Evolutionary conservation across 2,888 invertebrate species (phyloP).

Genomic region (Oligia strigilis): DNA sequence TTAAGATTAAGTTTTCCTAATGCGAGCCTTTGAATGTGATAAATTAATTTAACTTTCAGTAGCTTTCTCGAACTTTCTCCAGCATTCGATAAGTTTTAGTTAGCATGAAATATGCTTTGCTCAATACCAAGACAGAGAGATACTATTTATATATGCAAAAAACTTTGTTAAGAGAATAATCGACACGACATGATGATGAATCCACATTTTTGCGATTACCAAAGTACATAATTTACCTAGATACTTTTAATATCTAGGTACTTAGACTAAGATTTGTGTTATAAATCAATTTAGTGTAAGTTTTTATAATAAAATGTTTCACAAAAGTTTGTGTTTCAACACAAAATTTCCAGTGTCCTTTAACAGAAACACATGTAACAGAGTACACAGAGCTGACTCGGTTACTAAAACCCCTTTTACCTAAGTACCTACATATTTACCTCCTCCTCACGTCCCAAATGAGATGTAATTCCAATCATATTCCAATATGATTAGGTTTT

Average conservation of each 20-base stretch:
- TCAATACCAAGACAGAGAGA: constrained; percentile 19
- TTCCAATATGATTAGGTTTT: constrained; percentile 56
- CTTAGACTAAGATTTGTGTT: constrained; percentile 33
- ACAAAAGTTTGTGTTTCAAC: background rate
- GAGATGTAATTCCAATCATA: constrained; percentile 47
- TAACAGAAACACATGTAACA: too few relatives aligned
- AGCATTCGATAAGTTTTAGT: constrained; percentile 23
- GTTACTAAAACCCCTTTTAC: background rate
- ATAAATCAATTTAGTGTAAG: constrained; percentile 31
- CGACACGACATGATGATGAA: background rate
- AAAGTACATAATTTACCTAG: background rate
- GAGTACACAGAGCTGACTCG: background rate
- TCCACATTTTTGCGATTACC: background rate
- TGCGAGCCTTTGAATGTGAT: constrained; percentile 30
- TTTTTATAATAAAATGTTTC: constrained; percentile 29
- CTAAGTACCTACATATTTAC: background rate
- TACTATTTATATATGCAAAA: constrained; percentile 1
- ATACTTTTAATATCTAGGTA: background rate
- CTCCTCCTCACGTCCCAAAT: constrained; percentile 20
- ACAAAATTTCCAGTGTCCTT: background rate
- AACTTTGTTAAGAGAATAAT: background rate
- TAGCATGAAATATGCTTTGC: constrained; percentile 25
- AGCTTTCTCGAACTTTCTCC: constrained; percentile 12
- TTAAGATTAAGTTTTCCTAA: constrained; percentile 23
- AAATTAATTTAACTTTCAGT: constrained; percentile 34